These are phyloP conservation scores for Dryas iulia DNA, from an alignment of 1,140 invertebrate genomes.

Conservation along the genomic window DNA sequence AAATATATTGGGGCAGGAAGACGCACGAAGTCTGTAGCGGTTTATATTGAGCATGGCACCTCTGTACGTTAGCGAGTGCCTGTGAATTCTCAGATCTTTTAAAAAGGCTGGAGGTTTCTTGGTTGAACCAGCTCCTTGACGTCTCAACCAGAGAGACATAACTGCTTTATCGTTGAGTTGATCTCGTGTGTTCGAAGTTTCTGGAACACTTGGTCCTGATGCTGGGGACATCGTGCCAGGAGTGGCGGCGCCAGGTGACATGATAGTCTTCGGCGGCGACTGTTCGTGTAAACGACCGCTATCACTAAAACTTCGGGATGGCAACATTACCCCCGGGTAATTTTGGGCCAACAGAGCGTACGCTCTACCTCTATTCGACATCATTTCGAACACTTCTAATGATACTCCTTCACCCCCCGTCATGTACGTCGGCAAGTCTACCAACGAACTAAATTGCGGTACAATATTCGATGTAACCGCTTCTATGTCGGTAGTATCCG, in stretches of 20 bases:
- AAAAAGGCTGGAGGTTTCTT: slow-evolving; percentile 83
- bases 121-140: slow-evolving; percentile 69
- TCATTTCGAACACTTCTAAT: slow-evolving; percentile 86
- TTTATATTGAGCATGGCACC: slow-evolving; percentile 93
- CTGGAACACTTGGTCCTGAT: slow-evolving; percentile 40
- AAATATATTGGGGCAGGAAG: slow-evolving; percentile 93
- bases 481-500: slow-evolving; percentile 67
- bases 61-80: slow-evolving; percentile 90
- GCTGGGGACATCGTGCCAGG: slow-evolving; percentile 51
- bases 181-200: slow-evolving; percentile 39
- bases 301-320: slow-evolving; percentile 87
- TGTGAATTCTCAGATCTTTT: slow-evolving; percentile 86
- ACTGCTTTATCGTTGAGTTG: slow-evolving; percentile 72
- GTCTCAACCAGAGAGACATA: slow-evolving; percentile 81
- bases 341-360: slow-evolving; percentile 87
- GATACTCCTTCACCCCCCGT: slow-evolving; percentile 88
- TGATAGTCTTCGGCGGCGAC: slow-evolving; percentile 60
- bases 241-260: slow-evolving; percentile 52
- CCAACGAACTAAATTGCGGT: slow-evolving; percentile 87
- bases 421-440: slow-evolving; percentile 91
- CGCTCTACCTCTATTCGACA: slow-evolving; percentile 86
- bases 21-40: slow-evolving; percentile 88
- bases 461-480: slow-evolving; percentile 56
- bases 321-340: slow-evolving; percentile 86
- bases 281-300: slow-evolving; percentile 81